Evolutionary conservation across 2,888 invertebrate genomes (phyloP), one percentile per base, ranked within the genome.

Genomic region (Acanthoscelides obtectus): DNA sequence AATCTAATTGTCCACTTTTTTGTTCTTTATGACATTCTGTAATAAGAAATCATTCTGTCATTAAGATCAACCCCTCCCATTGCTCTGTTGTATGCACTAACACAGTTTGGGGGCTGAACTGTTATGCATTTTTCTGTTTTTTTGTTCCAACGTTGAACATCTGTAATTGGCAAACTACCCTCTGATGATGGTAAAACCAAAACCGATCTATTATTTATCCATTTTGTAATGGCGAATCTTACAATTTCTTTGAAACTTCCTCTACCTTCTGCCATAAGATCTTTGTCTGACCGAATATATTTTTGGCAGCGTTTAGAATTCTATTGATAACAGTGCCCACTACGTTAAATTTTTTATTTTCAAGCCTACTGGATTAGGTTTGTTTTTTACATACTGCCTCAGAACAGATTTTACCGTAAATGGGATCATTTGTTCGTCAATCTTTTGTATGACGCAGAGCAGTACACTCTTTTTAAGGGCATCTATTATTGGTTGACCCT

Each of bases 361-460:
- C 17, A 64, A 22, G 12, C 69, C 64, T 12, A 63, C 21, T 3
- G 69, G 69, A 21, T 69, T 69, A 4, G 69, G 64, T 21, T 69
- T 69, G 17, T 27, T 20, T 22, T 45, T 45, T 19, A 69, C 69
- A 69, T 69, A 69, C 20, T 69, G 69, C 19, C 69, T 45, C 22
- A 69, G 22, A 22, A n/a, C 21, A 22, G 21, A 21, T 19, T 20
- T 45, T 3, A 63, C 69, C 17, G 20, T 20, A 64, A 69, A 69
- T 21, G 64, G 69, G 19, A 69, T 64, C 69, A 69, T 69, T 64
- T 69, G 69, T 19, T 69, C 64, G 21, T 69, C 69, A n/a, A n/a
- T n/a, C n/a, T n/a, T n/a, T n/a, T n/a, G n/a, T n/a, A n/a, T n/a
- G n/a, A n/a, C n/a, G n/a, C n/a, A n/a, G n/a, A n/a, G n/a, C n/a